Base-by-base conservation (phyloP, 2,797 vertebrate genomes). In the Falco naumanni region DNA sequence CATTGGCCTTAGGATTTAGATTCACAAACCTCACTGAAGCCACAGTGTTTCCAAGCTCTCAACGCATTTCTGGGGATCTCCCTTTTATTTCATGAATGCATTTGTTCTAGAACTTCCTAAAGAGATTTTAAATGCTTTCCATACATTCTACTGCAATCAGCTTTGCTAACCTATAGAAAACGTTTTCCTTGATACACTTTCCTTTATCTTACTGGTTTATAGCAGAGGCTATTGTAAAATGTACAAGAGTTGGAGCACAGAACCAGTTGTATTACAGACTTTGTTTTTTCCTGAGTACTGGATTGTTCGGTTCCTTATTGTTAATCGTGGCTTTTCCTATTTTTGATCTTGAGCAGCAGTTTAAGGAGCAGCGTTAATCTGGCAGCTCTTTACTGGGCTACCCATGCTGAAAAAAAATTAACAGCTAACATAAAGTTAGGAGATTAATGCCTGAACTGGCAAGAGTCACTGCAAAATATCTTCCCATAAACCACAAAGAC, bases 391-490 rank as follows among this genome's bases (percentile, higher is more conserved):
- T 86, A 20, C n/a, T 76, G 43, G 39, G 25, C 43, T 89, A 71
- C n/a, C 63, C 54, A 56, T 76, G 47, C 65, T 78, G 83, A 69
- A 75, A 93, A 84, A 92, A 72, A 76, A 39, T 89, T 76, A 80
- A 91, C 63, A 78, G 54, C 64, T 79, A 76, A 64, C 28, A 61
- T 87, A 70, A 90, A 90, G 39, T 77, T 76, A 76, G 26, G 94
- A 88, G 70, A 95, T 70, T 76, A 86, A 79, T 94, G 59, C 26
- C 47, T 61, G 43, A 90, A 90, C 41, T 60, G 63, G 39, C 56
- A 82, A 83, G 61, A 86, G 34, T 63, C 57, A 87, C 59, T 84
- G 56, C 70, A 90, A 94, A 95, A 20, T 77, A 91, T 34, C 59
- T 90, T 41, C 66, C 28, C 31, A 56, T 63, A 88, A 95, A 65